phyloP scores from a whole-genome alignment of 2,888 invertebrate genomes.

The Ectemnius lituratus region DNA sequence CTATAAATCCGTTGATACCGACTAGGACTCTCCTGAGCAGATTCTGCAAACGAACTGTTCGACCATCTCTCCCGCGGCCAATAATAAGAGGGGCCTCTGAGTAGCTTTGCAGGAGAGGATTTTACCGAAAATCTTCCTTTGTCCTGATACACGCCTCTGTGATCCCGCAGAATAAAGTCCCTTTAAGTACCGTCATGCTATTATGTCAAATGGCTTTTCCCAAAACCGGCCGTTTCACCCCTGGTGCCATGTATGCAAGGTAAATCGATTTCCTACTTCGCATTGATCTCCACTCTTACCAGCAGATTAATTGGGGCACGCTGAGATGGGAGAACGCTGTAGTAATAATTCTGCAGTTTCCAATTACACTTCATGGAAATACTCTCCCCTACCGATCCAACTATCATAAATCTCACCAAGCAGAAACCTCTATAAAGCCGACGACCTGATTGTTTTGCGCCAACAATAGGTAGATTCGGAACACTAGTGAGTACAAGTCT shows the following conservation, averaged over 20 bases:
- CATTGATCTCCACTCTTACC: no score
- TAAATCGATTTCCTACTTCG: no score
- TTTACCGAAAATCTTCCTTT: conserved; percentile 9
- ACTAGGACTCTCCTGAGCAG: conserved; percentile 4
- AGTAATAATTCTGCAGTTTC: background rate
- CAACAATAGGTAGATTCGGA: background rate
- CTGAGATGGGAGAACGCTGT: no score
- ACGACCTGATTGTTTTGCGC: conserved; percentile 9
- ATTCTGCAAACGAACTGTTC: conserved; percentile 7
- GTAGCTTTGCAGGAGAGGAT: conserved; percentile 1
- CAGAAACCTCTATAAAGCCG: background rate
- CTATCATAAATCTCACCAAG: background rate
- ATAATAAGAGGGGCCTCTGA: conserved; percentile 11
- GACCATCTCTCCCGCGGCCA: background rate
- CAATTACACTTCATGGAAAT: background rate
- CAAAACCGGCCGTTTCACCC: no score
- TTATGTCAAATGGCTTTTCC: no score
- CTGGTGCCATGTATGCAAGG: no score
- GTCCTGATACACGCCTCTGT: background rate
- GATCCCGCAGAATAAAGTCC: background rate
- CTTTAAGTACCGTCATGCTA: no score
- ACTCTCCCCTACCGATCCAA: background rate
- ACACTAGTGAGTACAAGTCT: background rate
- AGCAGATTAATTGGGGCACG: no score
- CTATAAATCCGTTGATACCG: conserved; percentile 26